Evolutionary conservation across 2,888 invertebrate genomes (phyloP), one percentile per base, ranked within the genome.

Genomic region (Cotesia congregata): DNA sequence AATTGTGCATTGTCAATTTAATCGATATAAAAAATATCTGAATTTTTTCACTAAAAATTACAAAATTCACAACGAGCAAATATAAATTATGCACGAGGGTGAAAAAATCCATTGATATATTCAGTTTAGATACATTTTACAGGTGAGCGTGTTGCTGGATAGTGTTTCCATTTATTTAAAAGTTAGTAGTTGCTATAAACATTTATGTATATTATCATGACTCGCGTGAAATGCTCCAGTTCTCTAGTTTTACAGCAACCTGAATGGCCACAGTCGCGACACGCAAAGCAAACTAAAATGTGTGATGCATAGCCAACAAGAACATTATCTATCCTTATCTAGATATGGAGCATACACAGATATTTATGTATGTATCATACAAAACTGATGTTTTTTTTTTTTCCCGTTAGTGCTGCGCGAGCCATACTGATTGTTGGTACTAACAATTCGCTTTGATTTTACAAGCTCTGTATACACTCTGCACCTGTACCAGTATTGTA

Each of bases 231-330:
- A 77, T 79, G 80, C 78, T 82, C 81, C 79, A 82, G 80, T 82
- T 82, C 78, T 72, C 69, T 61, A 74, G 73, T 40, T 64, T 60
- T 59, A 30, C 64, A 73, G 41, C 67, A 65, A 65, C 7, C 77
- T 64, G 62, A 80, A 80, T 80, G 80, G 79, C 80, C 80, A 79
- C 79, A 79, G 81, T 79, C 81, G 78, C 79, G 75, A 76, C 72
- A 76, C 78, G 77, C 64, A 73, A 77, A 69, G 76, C 71, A 69
- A 75, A 72, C 72, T 50, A 50, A 50, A 50, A 50, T 50, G 50
- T 50, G 74, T 74, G 74, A 78, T 75, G 39, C 69, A 64, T 74
- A 40, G 65, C 12, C 12, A 50, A 12, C 12, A 50, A 12, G 9
- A 50, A 12, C 7, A 12, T 12, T 50, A 50, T 50, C 3, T 50